These are phyloP conservation scores for Lamellibrachia satsuma DNA, from an alignment of 2,888 invertebrate species.

Conservation along the genomic window DNA sequence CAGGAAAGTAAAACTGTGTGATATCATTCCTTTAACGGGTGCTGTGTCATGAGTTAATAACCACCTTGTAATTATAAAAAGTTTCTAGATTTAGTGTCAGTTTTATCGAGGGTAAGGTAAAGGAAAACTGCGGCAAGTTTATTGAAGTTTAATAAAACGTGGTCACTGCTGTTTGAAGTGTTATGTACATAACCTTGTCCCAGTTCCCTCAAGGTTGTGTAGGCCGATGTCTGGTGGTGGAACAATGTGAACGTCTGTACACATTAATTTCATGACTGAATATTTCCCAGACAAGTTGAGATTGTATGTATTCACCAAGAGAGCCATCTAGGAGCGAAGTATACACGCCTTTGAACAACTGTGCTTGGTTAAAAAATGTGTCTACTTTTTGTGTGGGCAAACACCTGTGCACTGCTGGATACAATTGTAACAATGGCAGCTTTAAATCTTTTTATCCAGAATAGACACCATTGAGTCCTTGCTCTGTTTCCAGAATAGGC, in stretches of 20 bases:
- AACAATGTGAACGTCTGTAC: neutral
- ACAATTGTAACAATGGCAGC: neutral
- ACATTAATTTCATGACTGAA: neutral
- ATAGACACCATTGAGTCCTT: no score
- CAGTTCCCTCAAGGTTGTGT: neutral
- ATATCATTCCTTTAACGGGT: no score
- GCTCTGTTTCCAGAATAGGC: no score
- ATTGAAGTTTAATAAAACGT: neutral
- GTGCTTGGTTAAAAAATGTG: neutral
- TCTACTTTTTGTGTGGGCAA: neutral
- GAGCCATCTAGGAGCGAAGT: neutral
- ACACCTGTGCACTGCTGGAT: neutral
- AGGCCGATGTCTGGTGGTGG: neutral
- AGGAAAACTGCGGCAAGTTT: neutral
- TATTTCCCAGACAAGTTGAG: neutral
- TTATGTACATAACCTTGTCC: neutral
- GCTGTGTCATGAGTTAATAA: no score
- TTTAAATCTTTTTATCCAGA: neutral
- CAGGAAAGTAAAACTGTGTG: no score
- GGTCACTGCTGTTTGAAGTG: neutral
- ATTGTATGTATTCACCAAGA: neutral
- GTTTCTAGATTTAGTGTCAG: neutral
- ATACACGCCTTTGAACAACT: neutral
- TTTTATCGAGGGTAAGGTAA: neutral
- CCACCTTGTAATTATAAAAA: neutral